Conservation (phyloP, 2,888 invertebrate genomes). For the Drosophila niveifrons region DNA sequence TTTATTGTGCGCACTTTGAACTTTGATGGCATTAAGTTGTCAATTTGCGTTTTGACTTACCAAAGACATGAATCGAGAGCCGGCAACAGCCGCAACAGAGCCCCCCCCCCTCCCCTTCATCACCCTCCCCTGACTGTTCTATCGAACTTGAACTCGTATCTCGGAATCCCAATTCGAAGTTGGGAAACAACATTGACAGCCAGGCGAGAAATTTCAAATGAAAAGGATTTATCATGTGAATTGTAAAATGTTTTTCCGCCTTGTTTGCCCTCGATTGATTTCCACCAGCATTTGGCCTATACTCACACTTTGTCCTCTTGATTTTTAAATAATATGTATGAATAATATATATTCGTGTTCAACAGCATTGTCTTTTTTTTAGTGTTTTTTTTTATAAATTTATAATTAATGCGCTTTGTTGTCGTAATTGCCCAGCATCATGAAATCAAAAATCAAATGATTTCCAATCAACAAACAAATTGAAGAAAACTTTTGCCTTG, state of each 20-base stretch:
- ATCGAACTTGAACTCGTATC: constrained; percentile 15
- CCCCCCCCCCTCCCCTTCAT: neutral
- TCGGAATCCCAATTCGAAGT: constrained; percentile 7
- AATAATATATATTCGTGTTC: neutral
- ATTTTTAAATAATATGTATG: neutral
- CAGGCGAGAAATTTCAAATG: constrained; percentile 41
- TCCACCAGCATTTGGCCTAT: constrained; percentile 1
- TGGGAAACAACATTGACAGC: constrained; percentile 1
- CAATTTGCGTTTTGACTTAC: constrained; percentile 76
- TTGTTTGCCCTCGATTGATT: constrained; percentile 30
- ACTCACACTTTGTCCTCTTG: too few species aligned
- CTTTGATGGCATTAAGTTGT: constrained; percentile 80
- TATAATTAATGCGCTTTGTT: constrained; percentile 26
- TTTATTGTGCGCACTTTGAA: constrained; percentile 73
- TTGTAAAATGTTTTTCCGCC: constrained; percentile 28
- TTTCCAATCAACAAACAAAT: constrained; percentile 15
- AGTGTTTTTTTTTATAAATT: neutral
- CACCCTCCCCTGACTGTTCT: too few species aligned
- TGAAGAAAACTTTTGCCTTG: constrained; percentile 39
- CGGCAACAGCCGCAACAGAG: constrained; percentile 1
- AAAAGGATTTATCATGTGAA: constrained; percentile 53
- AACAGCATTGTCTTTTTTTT: constrained; percentile 1
- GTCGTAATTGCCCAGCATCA: constrained; percentile 9
- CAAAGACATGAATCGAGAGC: constrained; percentile 51
- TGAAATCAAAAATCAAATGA: constrained; percentile 5